These are phyloP conservation scores for Rhagoletis zephyria DNA, from an alignment of 1,140 invertebrate genomes.

Conservation along the genomic window DNA sequence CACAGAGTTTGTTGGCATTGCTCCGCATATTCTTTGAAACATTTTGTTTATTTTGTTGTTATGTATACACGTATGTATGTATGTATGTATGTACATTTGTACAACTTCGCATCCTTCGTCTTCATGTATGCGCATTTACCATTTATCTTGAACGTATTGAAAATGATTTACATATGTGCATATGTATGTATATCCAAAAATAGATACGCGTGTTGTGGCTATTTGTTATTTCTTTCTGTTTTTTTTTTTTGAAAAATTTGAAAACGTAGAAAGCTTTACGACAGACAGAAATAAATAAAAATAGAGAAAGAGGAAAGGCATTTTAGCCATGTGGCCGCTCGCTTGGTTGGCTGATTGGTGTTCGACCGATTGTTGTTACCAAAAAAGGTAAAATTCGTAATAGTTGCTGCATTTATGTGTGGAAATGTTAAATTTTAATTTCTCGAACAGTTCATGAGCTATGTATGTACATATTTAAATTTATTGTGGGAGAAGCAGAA, in stretches of 20 bases:
- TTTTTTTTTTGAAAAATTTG: conserved; percentile 38
- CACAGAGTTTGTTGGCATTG: conserved; percentile 1
- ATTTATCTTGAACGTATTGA: conserved; percentile 43
- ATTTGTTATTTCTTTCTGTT: conserved; percentile 45
- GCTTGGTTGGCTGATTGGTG: not conserved
- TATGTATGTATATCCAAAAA: conserved; percentile 61
- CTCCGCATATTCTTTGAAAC: not conserved
- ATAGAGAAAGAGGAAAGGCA: conserved; percentile 26
- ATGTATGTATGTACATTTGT: not conserved
- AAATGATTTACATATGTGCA: conserved; percentile 62
- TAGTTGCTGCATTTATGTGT: conserved; percentile 31
- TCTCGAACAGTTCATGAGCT: too few relatives aligned
- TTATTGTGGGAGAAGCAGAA: too few relatives aligned
- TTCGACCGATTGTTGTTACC: conserved; percentile 40
- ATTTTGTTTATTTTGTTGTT: not conserved
- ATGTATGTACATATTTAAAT: too few relatives aligned
- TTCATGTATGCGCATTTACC: not conserved
- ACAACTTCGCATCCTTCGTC: not conserved
- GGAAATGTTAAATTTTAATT: not conserved
- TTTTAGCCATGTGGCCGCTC: conserved; percentile 31
- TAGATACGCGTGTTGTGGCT: conserved; percentile 64
- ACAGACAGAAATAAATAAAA: conserved; percentile 53
- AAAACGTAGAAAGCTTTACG: conserved; percentile 46
- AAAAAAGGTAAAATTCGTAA: conserved; percentile 54
- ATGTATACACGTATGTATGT: not conserved